Base-by-base conservation (phyloP, 2,797 vertebrate genomes). In the Cichlasoma orientale region DNA sequence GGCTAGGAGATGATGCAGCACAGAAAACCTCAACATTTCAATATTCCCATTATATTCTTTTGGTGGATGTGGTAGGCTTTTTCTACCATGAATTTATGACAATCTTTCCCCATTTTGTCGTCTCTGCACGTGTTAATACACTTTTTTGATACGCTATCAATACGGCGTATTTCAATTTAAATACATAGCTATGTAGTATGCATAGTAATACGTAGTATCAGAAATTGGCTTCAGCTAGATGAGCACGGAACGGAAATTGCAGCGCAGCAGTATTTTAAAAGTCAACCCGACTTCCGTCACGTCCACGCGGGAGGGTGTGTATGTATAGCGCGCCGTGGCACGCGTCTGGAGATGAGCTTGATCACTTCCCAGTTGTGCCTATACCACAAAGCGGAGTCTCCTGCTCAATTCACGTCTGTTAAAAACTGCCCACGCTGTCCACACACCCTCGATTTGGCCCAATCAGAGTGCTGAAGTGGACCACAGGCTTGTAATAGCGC, bases 391-490 rank as follows among this genome's bases (percentile, higher is more conserved):
- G 82, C 90, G 87, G 89, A 95, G 92, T 94, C 89, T 94, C 89
- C 89, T 85, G 86, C 86, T 94, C 91, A 93, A 93, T 95, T 91
- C 87, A 87, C 36, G 89, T 94, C 93, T 94, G 94, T 94, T 92
- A 90, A 92, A 92, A 90, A 68, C 89, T 91, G 73, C 93, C 94
- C 92, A 93, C 78, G 78, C 90, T 86, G 85, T 76, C 86, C 89
- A 94, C 95, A 96, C 95, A 96, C 96, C 95, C 95, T 95, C 94
- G 47, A 81, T 84, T 82, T 93, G 77, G 90, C 59, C 95, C 96
- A 96, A 95, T 96, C 92, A 92, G 89, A 61, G 79, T 18, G 77
- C 82, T 80, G 55, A 84, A 84, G 56, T 31, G 82, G 82, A 90
- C 94, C 92, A 81, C 94, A 92, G 90, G 89, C 91, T 90, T 82